Base-by-base conservation (phyloP, 1,140 invertebrate species). In the Lordiphosa clarofinis region DNA sequence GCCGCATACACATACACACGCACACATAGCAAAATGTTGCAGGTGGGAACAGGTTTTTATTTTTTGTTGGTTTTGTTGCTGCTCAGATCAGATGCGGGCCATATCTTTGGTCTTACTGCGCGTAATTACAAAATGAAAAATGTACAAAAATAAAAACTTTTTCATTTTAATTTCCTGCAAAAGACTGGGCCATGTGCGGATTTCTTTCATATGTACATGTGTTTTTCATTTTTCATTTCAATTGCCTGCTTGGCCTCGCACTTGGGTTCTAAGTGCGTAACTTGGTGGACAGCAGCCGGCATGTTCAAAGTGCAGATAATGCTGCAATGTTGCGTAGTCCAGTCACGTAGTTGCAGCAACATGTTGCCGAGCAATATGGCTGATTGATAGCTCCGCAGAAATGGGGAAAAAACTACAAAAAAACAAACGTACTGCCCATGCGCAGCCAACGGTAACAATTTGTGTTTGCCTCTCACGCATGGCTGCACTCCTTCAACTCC, bases 11-110 rank as follows among this genome's bases (percentile, higher is more conserved):
- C 58, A 82, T 46, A 66, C 61, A 40, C 6, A 11, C 38, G 50
- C 12, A 56, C n/a, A 52, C 12, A 56, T 39, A 74, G 37, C 40
- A 31, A 54, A 48, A 60, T 82, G 78, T 64, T 84, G 78, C 78
- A 84, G 78, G 78, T 84, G 78, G 78, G 78, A 84, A 84, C 78
- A 84, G 78, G 78, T 84, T 84, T 82, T 44, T 48, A 39, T 39
- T 50, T 15, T 82, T 24, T 24, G 21, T 24, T 24, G 21, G 21
- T 24, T 24, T 24, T 24, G 21, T 24, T 24, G 19, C 19, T 19
- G 19, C 19, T 19, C 15, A 15, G n/a, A 3, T 15, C 63, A 44
- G 78, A 82, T 82, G 76, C 76, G 76, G 76, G 76, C 76, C 68
- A 64, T 82, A 82, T 78, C 76, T 82, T 50, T 62, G 68, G 76